phyloP scores from a whole-genome alignment of 1,140 invertebrate species.

The Papilio aristodemus region DNA sequence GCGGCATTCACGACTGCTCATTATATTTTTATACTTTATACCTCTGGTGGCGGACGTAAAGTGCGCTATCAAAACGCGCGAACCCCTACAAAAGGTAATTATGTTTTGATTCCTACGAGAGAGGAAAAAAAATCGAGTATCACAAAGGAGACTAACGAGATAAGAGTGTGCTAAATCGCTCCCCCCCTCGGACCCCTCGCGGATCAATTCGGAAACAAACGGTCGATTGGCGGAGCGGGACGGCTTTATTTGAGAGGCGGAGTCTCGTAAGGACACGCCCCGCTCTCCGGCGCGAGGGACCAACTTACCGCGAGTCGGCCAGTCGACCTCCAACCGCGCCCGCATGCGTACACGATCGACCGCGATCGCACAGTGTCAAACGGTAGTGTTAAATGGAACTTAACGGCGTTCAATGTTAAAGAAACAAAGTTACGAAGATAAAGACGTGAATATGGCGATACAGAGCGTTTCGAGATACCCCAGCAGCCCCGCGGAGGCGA shows the following conservation, averaged over 20 bases:
- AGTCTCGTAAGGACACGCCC: slow-evolving; percentile 47
- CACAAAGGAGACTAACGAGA: slow-evolving; percentile 80
- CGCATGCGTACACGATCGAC: slow-evolving; percentile 75
- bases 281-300: slow-evolving; percentile 44
- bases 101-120: slow-evolving; percentile 77
- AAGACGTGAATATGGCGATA: slow-evolving; percentile 81
- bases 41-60: slow-evolving; percentile 71
- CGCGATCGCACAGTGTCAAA: slow-evolving; percentile 64
- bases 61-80: slow-evolving; percentile 77
- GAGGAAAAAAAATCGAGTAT: slow-evolving; percentile 75
- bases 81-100: slow-evolving; percentile 80
- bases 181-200: slow-evolving; percentile 64
- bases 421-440: slow-evolving; percentile 73
- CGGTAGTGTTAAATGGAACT: slow-evolving; percentile 78
- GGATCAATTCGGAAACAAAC: slow-evolving; percentile 70
- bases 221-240: slow-evolving; percentile 75
- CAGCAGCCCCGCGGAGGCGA: slow-evolving; percentile 79
- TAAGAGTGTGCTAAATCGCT: slow-evolving; percentile 80
- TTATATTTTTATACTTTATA: slow-evolving; percentile 80
- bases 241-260: slow-evolving; percentile 52
- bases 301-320: slow-evolving; percentile 51
- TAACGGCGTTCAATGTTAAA: slow-evolving; percentile 77
- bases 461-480: slow-evolving; percentile 77
- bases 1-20: slow-evolving; percentile 75
- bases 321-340: slow-evolving; percentile 74